Conservation (phyloP, 2,888 invertebrate genomes). For the Anarsia innoxiella region DNA sequence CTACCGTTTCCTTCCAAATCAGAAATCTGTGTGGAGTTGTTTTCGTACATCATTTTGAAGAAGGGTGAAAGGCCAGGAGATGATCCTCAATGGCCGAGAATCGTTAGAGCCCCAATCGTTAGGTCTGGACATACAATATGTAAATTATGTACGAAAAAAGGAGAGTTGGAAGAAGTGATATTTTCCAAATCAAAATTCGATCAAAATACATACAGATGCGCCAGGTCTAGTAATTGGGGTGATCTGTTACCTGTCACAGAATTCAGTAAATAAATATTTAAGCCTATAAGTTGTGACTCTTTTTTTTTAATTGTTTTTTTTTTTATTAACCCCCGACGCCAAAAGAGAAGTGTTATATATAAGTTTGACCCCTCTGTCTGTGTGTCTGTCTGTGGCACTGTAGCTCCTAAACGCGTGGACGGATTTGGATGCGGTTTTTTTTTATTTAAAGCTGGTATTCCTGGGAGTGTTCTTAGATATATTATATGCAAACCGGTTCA, state of each 20-base stretch:
- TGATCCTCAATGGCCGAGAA: constrained; percentile 84
- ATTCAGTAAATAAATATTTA: constrained; percentile 18
- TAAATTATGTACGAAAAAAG: constrained; percentile 83
- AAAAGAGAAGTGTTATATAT: too few species aligned
- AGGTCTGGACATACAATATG: constrained; percentile 85
- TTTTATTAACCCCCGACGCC: too few species aligned
- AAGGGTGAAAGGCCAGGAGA: constrained; percentile 77
- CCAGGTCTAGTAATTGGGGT: constrained; percentile 84
- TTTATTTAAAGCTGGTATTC: too few species aligned
- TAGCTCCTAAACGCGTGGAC: too few species aligned
- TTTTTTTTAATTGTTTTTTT: too few species aligned
- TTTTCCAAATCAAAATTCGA: constrained; percentile 85
- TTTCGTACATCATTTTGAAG: constrained; percentile 87
- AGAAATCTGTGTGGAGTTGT: constrained; percentile 73
- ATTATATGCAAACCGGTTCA: too few species aligned
- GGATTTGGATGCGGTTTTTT: too few species aligned
- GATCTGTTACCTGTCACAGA: constrained; percentile 82
- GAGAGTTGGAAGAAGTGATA: constrained; percentile 83
- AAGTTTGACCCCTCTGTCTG: too few species aligned
- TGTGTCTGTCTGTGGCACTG: too few species aligned
- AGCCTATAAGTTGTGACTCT: not conserved
- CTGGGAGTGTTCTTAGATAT: too few species aligned
- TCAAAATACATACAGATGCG: constrained; percentile 84
- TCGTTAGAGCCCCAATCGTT: constrained; percentile 82
- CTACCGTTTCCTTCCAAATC: constrained; percentile 65